Evolutionary conservation across 2,113 vertebrate genomes (phyloP).

Genomic region (Phyllostomus hastatus): DNA sequence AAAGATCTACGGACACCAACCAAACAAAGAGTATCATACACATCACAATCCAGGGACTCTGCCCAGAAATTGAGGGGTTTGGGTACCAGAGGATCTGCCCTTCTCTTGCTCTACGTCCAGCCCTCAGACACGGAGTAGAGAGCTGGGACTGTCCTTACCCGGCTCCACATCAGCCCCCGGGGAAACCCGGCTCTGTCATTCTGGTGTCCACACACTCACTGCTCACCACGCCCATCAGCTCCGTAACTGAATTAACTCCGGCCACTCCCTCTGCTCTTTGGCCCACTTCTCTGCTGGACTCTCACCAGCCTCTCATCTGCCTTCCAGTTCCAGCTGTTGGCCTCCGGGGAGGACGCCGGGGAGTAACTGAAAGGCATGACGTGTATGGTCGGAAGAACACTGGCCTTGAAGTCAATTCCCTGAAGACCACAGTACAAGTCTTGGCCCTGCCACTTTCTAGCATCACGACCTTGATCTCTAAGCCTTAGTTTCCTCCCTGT

Average conservation of each 20-base stretch:
- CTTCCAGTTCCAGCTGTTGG: neutral
- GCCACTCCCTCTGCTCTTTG: neutral
- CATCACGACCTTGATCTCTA: neutral
- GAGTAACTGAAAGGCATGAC: too few relatives aligned
- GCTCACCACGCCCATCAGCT: neutral
- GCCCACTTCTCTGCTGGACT: neutral
- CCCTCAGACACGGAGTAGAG: neutral
- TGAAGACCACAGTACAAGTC: neutral
- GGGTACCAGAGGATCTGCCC: neutral
- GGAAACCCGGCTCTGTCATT: neutral
- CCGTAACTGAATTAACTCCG: neutral
- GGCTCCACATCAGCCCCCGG: neutral
- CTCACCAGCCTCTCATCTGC: neutral
- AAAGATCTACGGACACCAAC: neutral
- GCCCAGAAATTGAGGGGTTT: neutral
- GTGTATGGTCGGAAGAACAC: neutral
- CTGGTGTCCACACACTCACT: neutral
- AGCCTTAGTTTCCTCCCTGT: neutral
- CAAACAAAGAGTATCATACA: neutral
- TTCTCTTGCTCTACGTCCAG: neutral
- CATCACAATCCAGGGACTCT: neutral
- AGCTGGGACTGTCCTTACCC: slow-evolving; percentile 35
- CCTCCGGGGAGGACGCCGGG: neutral
- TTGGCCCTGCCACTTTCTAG: neutral
- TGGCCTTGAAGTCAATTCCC: neutral